Evolutionary conservation across 2,888 invertebrate genomes (phyloP).

Genomic region (Punctoribates punctum): DNA sequence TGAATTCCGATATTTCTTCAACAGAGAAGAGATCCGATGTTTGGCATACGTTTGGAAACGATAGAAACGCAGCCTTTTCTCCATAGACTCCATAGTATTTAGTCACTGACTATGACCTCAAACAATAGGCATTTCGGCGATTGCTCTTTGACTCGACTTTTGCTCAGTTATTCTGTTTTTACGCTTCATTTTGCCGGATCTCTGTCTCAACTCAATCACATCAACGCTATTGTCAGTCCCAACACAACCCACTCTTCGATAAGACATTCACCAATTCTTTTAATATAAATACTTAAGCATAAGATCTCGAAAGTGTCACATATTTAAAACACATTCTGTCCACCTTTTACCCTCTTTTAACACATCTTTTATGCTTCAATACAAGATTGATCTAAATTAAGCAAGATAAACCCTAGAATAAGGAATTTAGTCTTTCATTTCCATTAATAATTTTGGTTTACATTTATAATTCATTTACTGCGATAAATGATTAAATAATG

Average conservation of each 20-base stretch:
- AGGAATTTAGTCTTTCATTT: too few species aligned
- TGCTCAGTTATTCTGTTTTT: neutral
- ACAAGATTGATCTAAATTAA: too few species aligned
- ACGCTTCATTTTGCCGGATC: slow-evolving; percentile 18
- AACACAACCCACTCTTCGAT: neutral
- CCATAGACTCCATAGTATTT: neutral
- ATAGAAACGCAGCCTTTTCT: neutral
- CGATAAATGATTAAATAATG: too few species aligned
- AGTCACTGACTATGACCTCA: neutral
- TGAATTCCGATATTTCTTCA: neutral
- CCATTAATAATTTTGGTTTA: too few species aligned
- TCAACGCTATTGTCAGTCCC: slow-evolving; percentile 14
- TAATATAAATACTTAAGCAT: neutral
- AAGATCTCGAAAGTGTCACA: neutral
- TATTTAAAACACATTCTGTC: neutral
- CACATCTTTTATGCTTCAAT: too few species aligned
- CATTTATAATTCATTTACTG: too few species aligned
- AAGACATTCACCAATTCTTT: neutral
- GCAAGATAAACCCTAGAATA: too few species aligned
- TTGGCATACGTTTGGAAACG: slow-evolving; percentile 6
- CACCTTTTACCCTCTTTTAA: neutral
- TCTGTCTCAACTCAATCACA: slow-evolving; percentile 22
- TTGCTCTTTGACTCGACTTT: neutral
- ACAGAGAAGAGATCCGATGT: neutral
- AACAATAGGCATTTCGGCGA: neutral